Evolutionary conservation across 2,888 invertebrate genomes (phyloP).

Genomic region (Oxycera nigricornis): DNA sequence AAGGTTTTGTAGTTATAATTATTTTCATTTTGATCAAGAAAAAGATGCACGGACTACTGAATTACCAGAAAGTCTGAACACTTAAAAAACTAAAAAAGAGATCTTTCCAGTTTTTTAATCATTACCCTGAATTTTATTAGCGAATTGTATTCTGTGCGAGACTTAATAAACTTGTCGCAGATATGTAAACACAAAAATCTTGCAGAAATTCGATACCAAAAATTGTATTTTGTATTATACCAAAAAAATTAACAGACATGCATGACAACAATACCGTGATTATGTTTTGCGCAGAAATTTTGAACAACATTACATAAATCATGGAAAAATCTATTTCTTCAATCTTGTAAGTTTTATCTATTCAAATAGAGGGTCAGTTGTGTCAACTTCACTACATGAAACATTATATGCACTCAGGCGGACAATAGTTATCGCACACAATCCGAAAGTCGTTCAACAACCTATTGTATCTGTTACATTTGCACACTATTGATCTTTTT

Average conservation of each 20-base stretch:
- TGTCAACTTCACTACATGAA: constrained; percentile 1
- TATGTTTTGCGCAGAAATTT: constrained; percentile 1
- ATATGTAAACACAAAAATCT: too few relatives aligned
- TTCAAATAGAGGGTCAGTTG: constrained; percentile 8
- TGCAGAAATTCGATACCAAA: too few relatives aligned
- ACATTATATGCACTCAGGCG: not conserved
- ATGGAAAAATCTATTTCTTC: not conserved
- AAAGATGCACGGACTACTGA: too few relatives aligned
- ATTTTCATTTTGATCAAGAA: too few relatives aligned
- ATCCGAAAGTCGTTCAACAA: constrained; percentile 16
- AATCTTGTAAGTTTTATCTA: not conserved
- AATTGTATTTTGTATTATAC: not conserved
- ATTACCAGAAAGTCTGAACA: too few relatives aligned
- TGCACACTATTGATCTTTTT: constrained; percentile 7
- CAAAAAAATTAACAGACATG: too few relatives aligned
- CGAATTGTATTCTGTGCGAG: too few relatives aligned
- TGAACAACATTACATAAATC: not conserved
- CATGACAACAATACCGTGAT: not conserved
- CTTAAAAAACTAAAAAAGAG: too few relatives aligned
- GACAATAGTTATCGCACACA: not conserved
- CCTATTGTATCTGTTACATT: constrained; percentile 24
- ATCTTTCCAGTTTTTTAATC: too few relatives aligned
- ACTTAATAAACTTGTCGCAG: too few relatives aligned
- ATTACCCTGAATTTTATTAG: too few relatives aligned
- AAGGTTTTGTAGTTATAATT: too few relatives aligned